These are phyloP conservation scores for Gobio occitaniae DNA, from an alignment of 2,797 vertebrate species.

Conservation along the genomic window DNA sequence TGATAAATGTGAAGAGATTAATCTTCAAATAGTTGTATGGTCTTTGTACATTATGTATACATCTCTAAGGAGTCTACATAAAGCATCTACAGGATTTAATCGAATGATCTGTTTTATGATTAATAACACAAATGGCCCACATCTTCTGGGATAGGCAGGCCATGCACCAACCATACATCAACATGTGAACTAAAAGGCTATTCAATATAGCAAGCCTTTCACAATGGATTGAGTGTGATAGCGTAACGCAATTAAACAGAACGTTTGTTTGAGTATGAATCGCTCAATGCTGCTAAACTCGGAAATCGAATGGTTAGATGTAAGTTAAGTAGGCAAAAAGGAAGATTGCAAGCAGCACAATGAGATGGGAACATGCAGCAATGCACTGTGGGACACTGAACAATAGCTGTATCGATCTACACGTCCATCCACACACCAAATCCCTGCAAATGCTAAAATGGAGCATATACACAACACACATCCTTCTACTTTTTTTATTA, in stretches of 20 bases:
- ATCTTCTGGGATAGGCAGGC: constrained; percentile 8
- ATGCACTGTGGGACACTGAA: constrained; percentile 71
- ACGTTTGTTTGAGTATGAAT: constrained; percentile 17
- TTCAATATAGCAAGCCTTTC: constrained; percentile 32
- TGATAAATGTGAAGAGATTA: constrained; percentile 40
- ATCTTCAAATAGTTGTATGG: constrained; percentile 32
- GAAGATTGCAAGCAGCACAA: constrained; percentile 53
- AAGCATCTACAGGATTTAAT: constrained; percentile 14
- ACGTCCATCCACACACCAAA: constrained; percentile 68
- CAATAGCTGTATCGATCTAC: constrained; percentile 87
- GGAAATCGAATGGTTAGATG: constrained; percentile 46
- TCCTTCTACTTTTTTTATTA: background rate
- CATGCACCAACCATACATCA: constrained; percentile 12
- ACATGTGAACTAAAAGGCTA: constrained; percentile 6
- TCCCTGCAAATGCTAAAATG: constrained; percentile 59
- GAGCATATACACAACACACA: constrained; percentile 76
- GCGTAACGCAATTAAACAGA: background rate
- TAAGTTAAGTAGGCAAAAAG: constrained; percentile 62
- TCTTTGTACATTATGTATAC: constrained; percentile 23
- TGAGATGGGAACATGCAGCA: constrained; percentile 73
- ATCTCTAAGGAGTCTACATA: constrained; percentile 39
- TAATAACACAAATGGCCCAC: constrained; percentile 34
- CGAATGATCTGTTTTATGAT: constrained; percentile 43
- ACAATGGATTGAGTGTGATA: background rate
- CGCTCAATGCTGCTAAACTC: constrained; percentile 14